Conservation (phyloP, 2,888 invertebrate species). For the Chelonus formosanus region DNA sequence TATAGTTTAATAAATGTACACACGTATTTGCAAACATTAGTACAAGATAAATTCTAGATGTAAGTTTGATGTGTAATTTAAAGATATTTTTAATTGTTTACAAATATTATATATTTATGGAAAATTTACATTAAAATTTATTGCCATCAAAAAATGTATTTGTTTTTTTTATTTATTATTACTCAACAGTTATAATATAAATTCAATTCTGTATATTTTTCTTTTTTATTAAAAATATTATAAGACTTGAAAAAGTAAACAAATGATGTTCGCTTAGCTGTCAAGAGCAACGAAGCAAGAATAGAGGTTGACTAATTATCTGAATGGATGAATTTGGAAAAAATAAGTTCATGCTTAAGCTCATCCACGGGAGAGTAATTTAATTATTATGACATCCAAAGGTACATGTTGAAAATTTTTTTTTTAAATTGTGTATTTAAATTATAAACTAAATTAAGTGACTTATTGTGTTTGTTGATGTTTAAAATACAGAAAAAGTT, state of each 20-base stretch:
- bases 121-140: constrained; percentile 1
- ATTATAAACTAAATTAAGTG: no score
- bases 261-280: constrained; percentile 2
- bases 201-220: no score
- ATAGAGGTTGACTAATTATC: not conserved
- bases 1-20: not conserved
- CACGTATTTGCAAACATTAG: constrained; percentile 7
- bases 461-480: no score
- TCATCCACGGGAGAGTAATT: no score
- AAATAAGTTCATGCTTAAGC: not conserved
- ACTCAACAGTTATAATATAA: not conserved
- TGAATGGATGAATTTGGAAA: constrained; percentile 3
- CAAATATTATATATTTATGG: constrained; percentile 6
- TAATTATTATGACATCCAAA: no score
- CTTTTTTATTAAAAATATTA: no score
- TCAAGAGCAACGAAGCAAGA: not conserved
- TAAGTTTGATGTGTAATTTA: not conserved
- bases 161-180: no score
- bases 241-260: not conserved
- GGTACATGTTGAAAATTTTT: no score
- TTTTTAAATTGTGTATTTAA: no score
- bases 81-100: constrained; percentile 10
- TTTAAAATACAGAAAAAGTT: not conserved
- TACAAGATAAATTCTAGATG: constrained; percentile 4
- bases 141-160: not conserved